A percentile compares a stretch with the other conserved stretches of the same genome.
phyloP scores from a whole-genome alignment of 2,797 vertebrate species.

The Agapornis canus region DNA sequence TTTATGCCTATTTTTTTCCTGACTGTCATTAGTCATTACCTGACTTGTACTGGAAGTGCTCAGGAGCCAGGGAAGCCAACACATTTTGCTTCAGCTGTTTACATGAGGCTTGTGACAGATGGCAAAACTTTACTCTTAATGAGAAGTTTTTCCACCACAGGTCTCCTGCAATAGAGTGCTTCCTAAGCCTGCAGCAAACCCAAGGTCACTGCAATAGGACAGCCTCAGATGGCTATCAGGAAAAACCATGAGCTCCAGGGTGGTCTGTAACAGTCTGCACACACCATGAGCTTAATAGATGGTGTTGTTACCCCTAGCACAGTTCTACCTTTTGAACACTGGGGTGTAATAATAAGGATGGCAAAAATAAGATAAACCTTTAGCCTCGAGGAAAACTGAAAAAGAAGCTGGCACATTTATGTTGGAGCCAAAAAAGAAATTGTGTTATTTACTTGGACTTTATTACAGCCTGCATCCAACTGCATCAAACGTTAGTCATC shows the following conservation, averaged over 20 bases:
- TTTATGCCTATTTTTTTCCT: not conserved
- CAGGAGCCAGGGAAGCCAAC: not conserved
- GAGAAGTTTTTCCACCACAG: not conserved
- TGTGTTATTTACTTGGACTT: conserved; percentile 11
- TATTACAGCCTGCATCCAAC: not conserved
- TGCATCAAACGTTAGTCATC: not conserved
- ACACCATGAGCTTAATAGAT: not conserved
- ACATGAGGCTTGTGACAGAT: not conserved
- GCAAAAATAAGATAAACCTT: not conserved
- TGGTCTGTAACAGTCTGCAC: not conserved
- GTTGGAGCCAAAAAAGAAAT: not conserved
- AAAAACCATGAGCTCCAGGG: not conserved
- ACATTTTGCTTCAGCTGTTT: conserved; percentile 7
- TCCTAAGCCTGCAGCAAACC: not conserved
- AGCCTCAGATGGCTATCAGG: not conserved
- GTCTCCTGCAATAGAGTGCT: not conserved
- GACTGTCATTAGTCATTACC: not conserved
- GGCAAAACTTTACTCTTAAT: conserved; percentile 12
- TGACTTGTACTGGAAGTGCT: not conserved
- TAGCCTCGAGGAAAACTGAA: not conserved
- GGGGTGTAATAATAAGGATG: not conserved
- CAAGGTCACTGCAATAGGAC: not conserved
- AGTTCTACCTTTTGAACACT: not conserved
- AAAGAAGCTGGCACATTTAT: not conserved
- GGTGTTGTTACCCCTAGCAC: not conserved